Conservation (phyloP, 2,888 invertebrate species). For the Oconnorella tubifera region DNA sequence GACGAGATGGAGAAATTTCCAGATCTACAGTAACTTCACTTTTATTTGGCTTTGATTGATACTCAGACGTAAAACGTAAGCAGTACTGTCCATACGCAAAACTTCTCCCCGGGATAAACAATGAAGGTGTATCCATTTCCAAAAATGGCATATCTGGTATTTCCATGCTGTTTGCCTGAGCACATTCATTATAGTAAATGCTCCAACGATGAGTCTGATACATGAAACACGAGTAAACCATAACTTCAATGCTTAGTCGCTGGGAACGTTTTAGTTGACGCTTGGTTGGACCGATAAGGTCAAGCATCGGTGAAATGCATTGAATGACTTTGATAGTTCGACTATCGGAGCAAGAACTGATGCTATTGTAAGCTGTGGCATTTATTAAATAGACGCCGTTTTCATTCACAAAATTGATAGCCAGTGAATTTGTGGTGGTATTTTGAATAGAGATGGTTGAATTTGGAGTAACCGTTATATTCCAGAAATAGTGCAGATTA, state of each 20-base stretch:
- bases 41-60: not conserved
- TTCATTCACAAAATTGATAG: no score
- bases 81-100: constrained; percentile 10
- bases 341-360: not conserved
- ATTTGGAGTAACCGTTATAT: no score
- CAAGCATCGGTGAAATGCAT: constrained; percentile 4
- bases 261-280: constrained; percentile 8
- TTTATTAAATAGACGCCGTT: no score
- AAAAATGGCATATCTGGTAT: not conserved
- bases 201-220: not conserved
- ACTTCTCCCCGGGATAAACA: constrained; percentile 2
- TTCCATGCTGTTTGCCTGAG: not conserved
- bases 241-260: constrained; percentile 6
- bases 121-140: constrained; percentile 2
- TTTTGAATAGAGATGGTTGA: no score
- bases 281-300: not conserved
- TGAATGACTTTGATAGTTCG: not conserved
- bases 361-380: not conserved
- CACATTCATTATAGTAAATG: not conserved
- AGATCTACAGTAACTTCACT: constrained; percentile 7
- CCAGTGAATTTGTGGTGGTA: no score
- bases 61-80: constrained; percentile 11
- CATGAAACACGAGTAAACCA: constrained; percentile 10
- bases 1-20: not conserved
- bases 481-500: no score